These are phyloP conservation scores for Oriolus oriolus DNA, from an alignment of 2,113 vertebrate genomes.

Conservation along the genomic window DNA sequence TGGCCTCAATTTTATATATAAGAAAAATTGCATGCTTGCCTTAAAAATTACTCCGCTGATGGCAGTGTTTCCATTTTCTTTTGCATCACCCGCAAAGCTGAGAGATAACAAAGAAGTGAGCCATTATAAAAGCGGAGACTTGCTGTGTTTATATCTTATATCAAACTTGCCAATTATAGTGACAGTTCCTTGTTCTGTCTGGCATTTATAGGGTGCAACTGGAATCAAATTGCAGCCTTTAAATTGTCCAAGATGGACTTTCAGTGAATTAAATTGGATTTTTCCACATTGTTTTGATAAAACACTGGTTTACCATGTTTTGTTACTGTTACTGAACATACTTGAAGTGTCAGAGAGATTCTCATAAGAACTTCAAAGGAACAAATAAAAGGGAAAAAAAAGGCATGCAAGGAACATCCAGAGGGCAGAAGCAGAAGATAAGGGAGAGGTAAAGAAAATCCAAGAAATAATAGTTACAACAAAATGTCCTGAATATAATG, in stretches of 20 bases:
- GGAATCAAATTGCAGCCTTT: neutral
- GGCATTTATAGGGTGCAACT: neutral
- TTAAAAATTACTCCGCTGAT: neutral
- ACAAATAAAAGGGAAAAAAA: neutral
- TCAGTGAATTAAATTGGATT: neutral
- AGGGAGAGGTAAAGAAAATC: neutral
- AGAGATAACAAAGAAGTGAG: neutral
- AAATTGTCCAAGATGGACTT: neutral
- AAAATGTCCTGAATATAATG: neutral
- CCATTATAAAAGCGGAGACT: neutral
- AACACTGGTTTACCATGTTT: neutral
- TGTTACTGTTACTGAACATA: neutral
- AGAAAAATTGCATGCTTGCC: neutral
- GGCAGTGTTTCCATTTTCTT: neutral
- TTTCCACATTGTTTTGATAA: slow-evolving; percentile 23
- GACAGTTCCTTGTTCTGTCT: neutral
- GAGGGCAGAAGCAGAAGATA: neutral
- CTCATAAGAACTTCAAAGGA: neutral
- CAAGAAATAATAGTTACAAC: neutral
- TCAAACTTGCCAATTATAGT: neutral
- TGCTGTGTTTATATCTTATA: neutral
- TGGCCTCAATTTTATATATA: neutral
- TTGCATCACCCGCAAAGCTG: neutral
- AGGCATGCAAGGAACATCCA: neutral
- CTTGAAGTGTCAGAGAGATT: neutral